These are phyloP conservation scores for Speoplatyrhinus poulsoni DNA, from an alignment of 2,113 vertebrate species.

Conservation along the genomic window DNA sequence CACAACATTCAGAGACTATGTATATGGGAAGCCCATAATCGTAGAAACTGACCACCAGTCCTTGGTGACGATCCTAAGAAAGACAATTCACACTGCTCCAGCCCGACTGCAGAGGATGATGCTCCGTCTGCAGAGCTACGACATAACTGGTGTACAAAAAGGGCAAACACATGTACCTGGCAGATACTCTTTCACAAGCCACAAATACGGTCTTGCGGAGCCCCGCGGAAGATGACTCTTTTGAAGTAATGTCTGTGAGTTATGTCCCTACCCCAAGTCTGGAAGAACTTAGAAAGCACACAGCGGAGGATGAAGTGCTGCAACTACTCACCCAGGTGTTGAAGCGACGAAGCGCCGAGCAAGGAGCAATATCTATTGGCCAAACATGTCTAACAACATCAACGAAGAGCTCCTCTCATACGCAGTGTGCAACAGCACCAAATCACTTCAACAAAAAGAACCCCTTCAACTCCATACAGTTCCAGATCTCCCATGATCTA, in stretches of 20 bases:
- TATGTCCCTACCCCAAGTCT: conserved; percentile 3
- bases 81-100: background rate
- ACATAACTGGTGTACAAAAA: too few species aligned
- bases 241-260: conserved; percentile 11
- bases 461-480: conserved; percentile 6
- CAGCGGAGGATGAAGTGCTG: conserved; percentile 7
- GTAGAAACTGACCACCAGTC: background rate
- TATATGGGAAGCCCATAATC: background rate
- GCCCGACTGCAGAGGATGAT: background rate
- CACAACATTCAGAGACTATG: background rate
- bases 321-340: background rate
- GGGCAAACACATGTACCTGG: too few species aligned
- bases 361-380: background rate
- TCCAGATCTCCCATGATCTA: conserved; percentile 16
- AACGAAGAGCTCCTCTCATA: background rate
- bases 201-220: background rate
- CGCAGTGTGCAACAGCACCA: conserved; percentile 11
- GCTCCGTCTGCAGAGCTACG: background rate
- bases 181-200: background rate
- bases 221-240: background rate
- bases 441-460: conserved; percentile 29
- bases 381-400: background rate
- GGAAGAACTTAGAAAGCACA: conserved; percentile 13
- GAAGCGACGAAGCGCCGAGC: conserved; percentile 17
- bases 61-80: background rate